Conservation (phyloP, 2,113 vertebrate species). For the Paradoxurus hermaphroditus region DNA sequence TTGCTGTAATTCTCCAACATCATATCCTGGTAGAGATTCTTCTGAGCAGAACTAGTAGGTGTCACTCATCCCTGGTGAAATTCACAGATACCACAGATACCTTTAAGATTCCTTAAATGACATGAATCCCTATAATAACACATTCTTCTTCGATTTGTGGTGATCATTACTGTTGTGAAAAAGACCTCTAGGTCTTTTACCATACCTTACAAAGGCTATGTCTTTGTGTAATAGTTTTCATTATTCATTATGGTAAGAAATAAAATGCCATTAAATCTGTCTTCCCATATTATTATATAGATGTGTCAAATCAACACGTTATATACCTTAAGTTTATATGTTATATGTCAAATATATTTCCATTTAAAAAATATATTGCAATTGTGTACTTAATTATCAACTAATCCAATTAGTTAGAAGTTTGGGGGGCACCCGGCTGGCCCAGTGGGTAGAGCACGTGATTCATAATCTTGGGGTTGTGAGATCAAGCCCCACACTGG, state of each 20-base stretch:
- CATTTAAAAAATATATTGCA: neutral
- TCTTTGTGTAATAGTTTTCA: neutral
- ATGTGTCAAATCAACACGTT: neutral
- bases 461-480: no score
- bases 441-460: no score
- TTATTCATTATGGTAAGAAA: neutral
- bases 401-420: neutral
- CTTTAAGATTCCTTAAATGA: constrained; percentile 56
- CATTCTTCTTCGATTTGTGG: neutral
- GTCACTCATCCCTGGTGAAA: constrained; percentile 38
- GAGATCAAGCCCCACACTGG: no score
- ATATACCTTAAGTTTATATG: neutral
- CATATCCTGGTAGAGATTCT: constrained; percentile 24
- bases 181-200: neutral
- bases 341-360: neutral
- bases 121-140: neutral
- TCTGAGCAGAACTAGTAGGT: constrained; percentile 33
- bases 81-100: constrained; percentile 17
- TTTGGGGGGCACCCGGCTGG: no score
- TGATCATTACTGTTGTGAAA: neutral
- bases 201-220: neutral
- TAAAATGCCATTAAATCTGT: neutral
- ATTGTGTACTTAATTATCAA: neutral
- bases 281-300: neutral
- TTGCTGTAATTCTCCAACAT: constrained; percentile 52